Percentiles rank a stretch among this genome's conserved stretches.
phyloP scores from a whole-genome alignment of 2,797 vertebrate species.

The Coregonus ussuriensis region DNA sequence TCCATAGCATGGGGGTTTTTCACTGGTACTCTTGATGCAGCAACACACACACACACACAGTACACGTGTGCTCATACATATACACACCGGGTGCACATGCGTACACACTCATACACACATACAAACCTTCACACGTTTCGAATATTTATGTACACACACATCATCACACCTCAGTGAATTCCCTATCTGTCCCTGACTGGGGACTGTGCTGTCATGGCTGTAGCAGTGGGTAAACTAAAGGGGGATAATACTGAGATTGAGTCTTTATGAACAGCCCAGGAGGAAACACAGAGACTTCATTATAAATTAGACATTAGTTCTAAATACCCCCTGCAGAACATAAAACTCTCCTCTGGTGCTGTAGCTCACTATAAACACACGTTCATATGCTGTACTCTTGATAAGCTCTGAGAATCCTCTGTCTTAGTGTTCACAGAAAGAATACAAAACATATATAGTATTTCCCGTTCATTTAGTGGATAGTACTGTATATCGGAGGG shows the following conservation, averaged over 20 bases:
- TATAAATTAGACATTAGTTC: conserved; percentile 19
- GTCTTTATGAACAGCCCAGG: conserved; percentile 18
- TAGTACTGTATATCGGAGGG: too few species aligned
- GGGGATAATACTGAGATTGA: conserved; percentile 3
- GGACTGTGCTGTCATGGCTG: not conserved
- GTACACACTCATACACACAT: not conserved
- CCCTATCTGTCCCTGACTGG: conserved; percentile 4
- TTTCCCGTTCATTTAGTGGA: too few species aligned
- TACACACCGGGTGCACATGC: not conserved
- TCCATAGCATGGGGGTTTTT: not conserved
- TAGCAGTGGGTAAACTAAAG: conserved; percentile 8
- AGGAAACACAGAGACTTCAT: conserved; percentile 20
- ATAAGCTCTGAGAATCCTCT: not conserved
- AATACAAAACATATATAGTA: too few species aligned
- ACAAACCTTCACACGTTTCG: not conserved
- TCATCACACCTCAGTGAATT: conserved; percentile 16
- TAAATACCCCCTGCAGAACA: conserved; percentile 10
- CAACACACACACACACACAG: not conserved
- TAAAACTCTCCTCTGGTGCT: conserved; percentile 11
- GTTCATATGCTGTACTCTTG: not conserved
- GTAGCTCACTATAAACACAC: not conserved
- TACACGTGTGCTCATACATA: not conserved
- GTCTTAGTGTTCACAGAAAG: too few species aligned
- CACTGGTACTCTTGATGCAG: not conserved
- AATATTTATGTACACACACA: not conserved